Evolutionary conservation across 2,888 invertebrate genomes (phyloP).

Genomic region (Andricus quercusramuli): DNA sequence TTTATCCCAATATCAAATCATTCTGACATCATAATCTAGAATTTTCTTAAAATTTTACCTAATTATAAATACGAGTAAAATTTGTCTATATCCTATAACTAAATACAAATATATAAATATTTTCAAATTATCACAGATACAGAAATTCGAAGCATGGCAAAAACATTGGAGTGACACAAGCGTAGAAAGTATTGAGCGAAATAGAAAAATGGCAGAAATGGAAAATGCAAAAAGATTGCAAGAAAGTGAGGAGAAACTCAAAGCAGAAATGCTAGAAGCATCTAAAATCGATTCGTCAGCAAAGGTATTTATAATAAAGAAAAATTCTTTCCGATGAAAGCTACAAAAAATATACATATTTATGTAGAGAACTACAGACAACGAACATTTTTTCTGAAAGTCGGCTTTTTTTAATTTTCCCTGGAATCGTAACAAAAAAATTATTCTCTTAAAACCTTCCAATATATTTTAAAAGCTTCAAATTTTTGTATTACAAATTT

Average conservation of each 20-base stretch:
- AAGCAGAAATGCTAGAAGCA: constrained; percentile 26
- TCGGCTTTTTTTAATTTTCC: too few relatives aligned
- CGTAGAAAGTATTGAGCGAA: constrained; percentile 77
- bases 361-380: too few relatives aligned
- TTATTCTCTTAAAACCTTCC: too few relatives aligned
- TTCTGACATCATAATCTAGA: too few relatives aligned
- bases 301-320: constrained; percentile 38
- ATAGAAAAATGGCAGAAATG: constrained; percentile 77
- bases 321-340: background rate
- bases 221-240: constrained; percentile 75
- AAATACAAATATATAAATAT: background rate
- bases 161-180: constrained; percentile 80
- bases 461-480: too few relatives aligned
- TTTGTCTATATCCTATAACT: too few relatives aligned
- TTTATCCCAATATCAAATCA: too few relatives aligned
- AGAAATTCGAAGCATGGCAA: constrained; percentile 83
- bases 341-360: background rate
- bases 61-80: too few relatives aligned
- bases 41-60: background rate
- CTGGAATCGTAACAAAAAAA: too few relatives aligned
- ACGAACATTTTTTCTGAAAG: too few relatives aligned
- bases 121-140: constrained; percentile 73
- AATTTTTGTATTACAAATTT: too few relatives aligned
- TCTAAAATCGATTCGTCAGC: constrained; percentile 4
- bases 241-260: constrained; percentile 68